Evolutionary conservation across 1,140 invertebrate genomes (phyloP), one percentile per base, ranked within the genome.

Genomic region (Drusus annulatus): DNA sequence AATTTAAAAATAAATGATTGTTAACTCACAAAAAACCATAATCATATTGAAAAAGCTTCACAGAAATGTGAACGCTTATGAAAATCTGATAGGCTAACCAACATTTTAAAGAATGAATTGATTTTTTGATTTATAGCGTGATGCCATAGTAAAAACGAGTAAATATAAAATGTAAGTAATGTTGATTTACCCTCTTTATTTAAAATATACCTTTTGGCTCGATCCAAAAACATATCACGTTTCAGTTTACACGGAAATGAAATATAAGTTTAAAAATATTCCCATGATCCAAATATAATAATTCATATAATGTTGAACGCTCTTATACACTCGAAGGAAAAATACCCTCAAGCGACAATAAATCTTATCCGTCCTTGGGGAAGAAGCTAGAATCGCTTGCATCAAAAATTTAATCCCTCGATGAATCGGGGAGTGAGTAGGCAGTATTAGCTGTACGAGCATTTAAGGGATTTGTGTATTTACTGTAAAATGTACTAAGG

Each of bases 191-290:
- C 36, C 36, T 13, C 10, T 45, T 13, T 45, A 0, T 36, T 23
- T 28, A 5, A 28, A 25, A 65, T 25, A 65, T 25, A 65, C 19
- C 25, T 36, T n/a, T 65, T 23, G 23, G 13, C 21, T 60, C 16
- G n/a, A 56, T 56, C 28, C 31, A 15, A 23, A 80, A 51, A 75
- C 78, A 19, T 19, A n/a, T 75, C 78, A 80, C 78, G 69, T 80
- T 50, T 51, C 31, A 51, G n/a, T 62, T 80, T 80, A 80, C 78
- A 75, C 19, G 71, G 21, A 80, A 80, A 75, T 54, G 19, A 68
- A 80, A 75, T 80, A 80, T 19, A 73, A 75, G 45, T 17, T 31
- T 58, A 71, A 77, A 78, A 63, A 65, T 65, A 17, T 31, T 17
- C 15, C 17, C 28, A 23, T n/a, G 19, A 23, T 56, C 31, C 17